A percentile compares a stretch with the other conserved stretches of the same genome.
Evolutionary conservation across 2,113 vertebrate species (phyloP).

Genomic region (Nothobranchius kuhntae): DNA sequence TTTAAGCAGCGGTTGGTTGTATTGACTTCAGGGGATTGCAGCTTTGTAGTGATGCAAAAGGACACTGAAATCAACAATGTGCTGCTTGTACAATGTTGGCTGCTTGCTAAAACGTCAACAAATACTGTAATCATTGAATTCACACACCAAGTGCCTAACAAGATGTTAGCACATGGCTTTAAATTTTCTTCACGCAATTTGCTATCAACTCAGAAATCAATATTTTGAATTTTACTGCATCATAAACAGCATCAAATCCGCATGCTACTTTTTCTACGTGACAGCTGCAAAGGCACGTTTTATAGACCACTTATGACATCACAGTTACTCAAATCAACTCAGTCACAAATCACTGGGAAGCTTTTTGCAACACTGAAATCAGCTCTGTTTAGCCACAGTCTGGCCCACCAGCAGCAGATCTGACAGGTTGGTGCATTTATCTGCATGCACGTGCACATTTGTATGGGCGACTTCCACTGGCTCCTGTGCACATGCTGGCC

Average conservation of each 20-base stretch:
- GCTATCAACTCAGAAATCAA: conserved; percentile 2
- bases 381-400: too few relatives aligned
- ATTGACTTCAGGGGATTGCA: conserved; percentile 20
- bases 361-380: neutral
- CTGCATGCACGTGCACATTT: neutral
- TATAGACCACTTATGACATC: neutral
- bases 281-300: conserved; percentile 8
- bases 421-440: neutral
- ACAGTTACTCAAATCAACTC: too few relatives aligned
- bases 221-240: neutral
- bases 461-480: neutral
- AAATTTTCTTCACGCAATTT: conserved; percentile 2
- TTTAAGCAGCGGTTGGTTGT: conserved; percentile 1
- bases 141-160: neutral
- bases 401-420: too few relatives aligned
- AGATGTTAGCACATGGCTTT: neutral
- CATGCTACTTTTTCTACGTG: too few relatives aligned
- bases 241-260: too few relatives aligned
- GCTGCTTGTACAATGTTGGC: conserved; percentile 2
- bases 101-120: conserved; percentile 2
- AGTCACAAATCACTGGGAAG: conserved; percentile 7
- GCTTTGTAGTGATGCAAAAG: conserved; percentile 14
- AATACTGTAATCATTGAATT: neutral
- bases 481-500: neutral
- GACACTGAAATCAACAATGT: conserved; percentile 11